Evolutionary conservation across 2,888 invertebrate species (phyloP).

Genomic region (Oxyscelio sp.): DNA sequence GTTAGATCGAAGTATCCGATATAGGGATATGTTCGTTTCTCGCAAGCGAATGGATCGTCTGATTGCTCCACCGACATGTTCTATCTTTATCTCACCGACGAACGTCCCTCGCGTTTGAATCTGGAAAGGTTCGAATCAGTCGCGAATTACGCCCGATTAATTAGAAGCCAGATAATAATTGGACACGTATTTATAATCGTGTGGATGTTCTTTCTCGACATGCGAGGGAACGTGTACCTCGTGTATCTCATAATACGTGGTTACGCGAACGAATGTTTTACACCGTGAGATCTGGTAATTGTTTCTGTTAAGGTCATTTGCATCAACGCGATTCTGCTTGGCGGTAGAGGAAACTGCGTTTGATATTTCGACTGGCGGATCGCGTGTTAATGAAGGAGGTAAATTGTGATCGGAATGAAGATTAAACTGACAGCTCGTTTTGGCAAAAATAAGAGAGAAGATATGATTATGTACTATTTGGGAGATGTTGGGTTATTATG

Average conservation of each 20-base stretch:
- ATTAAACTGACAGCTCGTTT: conserved; percentile 65
- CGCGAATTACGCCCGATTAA: conserved; percentile 75
- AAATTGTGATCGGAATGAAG: conserved; percentile 64
- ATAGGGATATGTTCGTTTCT: conserved; percentile 78
- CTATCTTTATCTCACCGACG: conserved; percentile 49
- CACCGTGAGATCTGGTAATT: conserved; percentile 72
- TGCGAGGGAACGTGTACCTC: conserved; percentile 62
- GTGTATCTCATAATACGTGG: conserved; percentile 66
- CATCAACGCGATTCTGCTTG: conserved; percentile 56
- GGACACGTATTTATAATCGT: conserved; percentile 73
- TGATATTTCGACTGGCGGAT: conserved; percentile 61
- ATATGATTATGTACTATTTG: conserved; percentile 60
- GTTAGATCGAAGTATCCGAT: conserved; percentile 81
- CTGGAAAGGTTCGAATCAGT: conserved; percentile 70
- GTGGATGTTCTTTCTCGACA: conserved; percentile 54
- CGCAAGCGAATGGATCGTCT: conserved; percentile 74
- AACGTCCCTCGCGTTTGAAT: conserved; percentile 57
- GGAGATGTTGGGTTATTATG: conserved; percentile 55
- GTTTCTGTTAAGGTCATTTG: conserved; percentile 65
- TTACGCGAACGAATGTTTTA: conserved; percentile 65
- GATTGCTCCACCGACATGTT: conserved; percentile 66
- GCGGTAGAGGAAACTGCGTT: conserved; percentile 42
- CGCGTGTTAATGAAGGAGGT: conserved; percentile 67
- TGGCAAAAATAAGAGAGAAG: conserved; percentile 57
- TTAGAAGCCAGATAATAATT: conserved; percentile 74